phyloP scores from a whole-genome alignment of 2,113 vertebrate species.

The Gila orcuttii region DNA sequence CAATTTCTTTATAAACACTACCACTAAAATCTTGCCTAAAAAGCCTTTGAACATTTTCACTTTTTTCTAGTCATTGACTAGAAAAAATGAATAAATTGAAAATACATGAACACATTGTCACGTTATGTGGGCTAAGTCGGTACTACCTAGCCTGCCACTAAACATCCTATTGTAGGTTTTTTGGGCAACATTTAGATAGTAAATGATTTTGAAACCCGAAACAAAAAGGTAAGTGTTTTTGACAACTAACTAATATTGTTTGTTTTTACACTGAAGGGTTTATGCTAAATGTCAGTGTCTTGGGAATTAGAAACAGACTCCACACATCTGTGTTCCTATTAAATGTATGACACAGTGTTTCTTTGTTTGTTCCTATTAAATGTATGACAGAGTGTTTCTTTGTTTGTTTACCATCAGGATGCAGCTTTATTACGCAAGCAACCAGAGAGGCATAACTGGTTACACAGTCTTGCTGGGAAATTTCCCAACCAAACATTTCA shows the following conservation, averaged over 20 bases:
- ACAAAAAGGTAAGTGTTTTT: neutral
- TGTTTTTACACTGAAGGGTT: neutral
- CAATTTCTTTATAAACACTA: too few species aligned
- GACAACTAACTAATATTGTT: neutral
- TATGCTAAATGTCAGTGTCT: neutral
- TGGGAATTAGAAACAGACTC: neutral
- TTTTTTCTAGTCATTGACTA: too few species aligned
- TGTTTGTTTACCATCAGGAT: constrained; percentile 3
- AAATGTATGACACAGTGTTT: neutral
- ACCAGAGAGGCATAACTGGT: neutral
- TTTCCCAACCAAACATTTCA: neutral
- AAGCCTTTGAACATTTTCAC: too few species aligned
- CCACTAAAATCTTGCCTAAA: too few species aligned
- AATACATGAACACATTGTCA: neutral
- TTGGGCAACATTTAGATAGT: neutral
- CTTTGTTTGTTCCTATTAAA: too few species aligned
- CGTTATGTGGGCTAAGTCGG: neutral
- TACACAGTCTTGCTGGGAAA: neutral
- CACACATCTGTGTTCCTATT: neutral
- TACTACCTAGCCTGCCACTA: neutral
- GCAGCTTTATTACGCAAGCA: constrained; percentile 7
- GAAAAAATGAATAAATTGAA: too few species aligned
- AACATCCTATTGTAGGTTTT: neutral
- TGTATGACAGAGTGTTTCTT: neutral
- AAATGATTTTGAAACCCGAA: neutral